Evolutionary conservation across 2,113 vertebrate species (phyloP), one percentile per base, ranked within the genome.

Genomic region (Phycodurus eques): DNA sequence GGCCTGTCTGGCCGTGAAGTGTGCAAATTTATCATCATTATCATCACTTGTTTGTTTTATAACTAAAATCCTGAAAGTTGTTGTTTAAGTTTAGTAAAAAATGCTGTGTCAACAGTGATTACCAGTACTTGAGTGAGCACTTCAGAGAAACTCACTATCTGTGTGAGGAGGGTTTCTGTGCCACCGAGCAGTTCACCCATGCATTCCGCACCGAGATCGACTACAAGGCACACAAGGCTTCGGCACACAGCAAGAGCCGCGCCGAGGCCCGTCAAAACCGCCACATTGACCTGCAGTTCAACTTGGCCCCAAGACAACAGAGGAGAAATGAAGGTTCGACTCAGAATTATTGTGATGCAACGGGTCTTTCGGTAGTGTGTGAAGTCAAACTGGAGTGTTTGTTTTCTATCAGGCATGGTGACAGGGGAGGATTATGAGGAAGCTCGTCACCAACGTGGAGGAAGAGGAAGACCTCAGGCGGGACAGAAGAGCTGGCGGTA

Each of bases 141-240:
- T 99, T 99, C 92, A 92, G 95, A 0, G 95, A 98, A 71, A 94
- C 95, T 82, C 98, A 99, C 85, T 99, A 96, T 76, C 92, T 99
- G 43, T 99, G 98, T 0, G 96, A 99, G 85, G 98, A 99, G 85
- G 97, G 96, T 0, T 93, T 93, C 56, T 99, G 98, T 81, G 94
- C 92, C 88, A 88, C 92, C 0, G 97, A 99, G 80, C 96, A 98
- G 90, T 99, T 99, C 81, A 99, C 96, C 0, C 97, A 99, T 0
- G 98, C 97, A 44, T 99, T 99, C 91, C 96, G 96, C 84, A 92
- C 94, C 0, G 97, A 99, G 82, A 99, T 99, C 0, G 98, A 99
- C 89, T 98, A 96, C 87, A 99, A 99, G 83, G 98, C 97, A 0
- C 97, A 99, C 90, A 96, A 94, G 82, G 98, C 92, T 0, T 88